These are phyloP conservation scores for Neodiprion fabricii DNA, from an alignment of 1,140 invertebrate species.

Conservation along the genomic window DNA sequence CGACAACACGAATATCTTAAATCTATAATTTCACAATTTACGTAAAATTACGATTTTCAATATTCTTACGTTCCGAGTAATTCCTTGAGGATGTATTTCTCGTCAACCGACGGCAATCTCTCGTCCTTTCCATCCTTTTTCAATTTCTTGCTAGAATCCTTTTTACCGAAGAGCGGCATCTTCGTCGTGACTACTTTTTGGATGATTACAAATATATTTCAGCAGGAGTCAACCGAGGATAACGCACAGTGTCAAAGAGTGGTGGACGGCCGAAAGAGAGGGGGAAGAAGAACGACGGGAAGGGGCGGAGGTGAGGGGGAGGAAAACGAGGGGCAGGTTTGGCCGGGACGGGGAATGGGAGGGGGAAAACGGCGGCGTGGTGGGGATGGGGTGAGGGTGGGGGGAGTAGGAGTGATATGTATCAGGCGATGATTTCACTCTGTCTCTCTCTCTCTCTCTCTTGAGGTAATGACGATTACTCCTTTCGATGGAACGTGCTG, in stretches of 20 bases:
- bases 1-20: too few species aligned
- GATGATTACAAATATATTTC: constrained; percentile 1
- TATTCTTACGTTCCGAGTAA: constrained; percentile 83
- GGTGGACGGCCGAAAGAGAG: neutral
- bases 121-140: constrained; percentile 84
- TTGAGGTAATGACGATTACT: neutral
- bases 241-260: neutral
- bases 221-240: neutral
- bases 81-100: constrained; percentile 90
- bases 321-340: neutral
- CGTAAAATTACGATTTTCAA: neutral
- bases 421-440: neutral
- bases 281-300: neutral
- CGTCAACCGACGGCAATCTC: constrained; percentile 81
- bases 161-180: constrained; percentile 92
- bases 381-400: neutral
- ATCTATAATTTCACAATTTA: neutral
- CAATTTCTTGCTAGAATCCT: constrained; percentile 81
- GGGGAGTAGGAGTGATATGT: neutral
- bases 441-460: neutral
- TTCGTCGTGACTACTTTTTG: constrained; percentile 28
- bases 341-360: neutral
- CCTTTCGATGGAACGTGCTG: neutral
- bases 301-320: neutral
- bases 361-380: neutral